Base-by-base conservation (phyloP, 2,888 invertebrate species). In the Argyresthia albistria region DNA sequence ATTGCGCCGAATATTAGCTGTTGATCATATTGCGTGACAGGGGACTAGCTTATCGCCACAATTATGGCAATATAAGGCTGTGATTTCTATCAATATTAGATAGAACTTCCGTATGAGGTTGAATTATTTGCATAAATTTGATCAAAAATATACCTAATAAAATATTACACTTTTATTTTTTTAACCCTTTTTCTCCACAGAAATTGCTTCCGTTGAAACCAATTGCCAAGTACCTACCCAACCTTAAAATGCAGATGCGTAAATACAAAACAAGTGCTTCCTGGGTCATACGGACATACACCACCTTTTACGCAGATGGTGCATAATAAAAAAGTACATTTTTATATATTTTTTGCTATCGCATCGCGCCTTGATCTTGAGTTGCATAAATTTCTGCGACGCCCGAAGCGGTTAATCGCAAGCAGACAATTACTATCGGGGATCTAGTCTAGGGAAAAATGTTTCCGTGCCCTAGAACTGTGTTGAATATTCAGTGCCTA, bases 221-320 rank as follows among this genome's bases (percentile, higher is more conserved):
- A 35, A 45, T 36, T 14, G 45, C 43, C 11, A 43, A 25, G 12
- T 12, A 15, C 43, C 7, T 11, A 43, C 45, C 8, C 35, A 63
- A 60, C 58, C 61, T 58, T 58, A 55, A 58, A 64, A 61, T 63
- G 69, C 70, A 73, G 67, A 72, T 73, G 73, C 57, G 54, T 56
- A 59, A 61, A 57, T 60, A 59, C 64, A 58, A 61, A 60, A 59
- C 65, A 59, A 59, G 60, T 60, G 69, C 76, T 80, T 80, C 80
- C 80, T 73, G 76, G 66, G 61, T 66, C 57, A 52, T 62, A 61
- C 61, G 59, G 59, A 66, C 67, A 67, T 73, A 73, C 67, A 60
- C 69, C 80, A 80, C 79, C 80, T 79, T 80, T 72, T 68, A 68
- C 63, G 76, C 79, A 80, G 76, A 77, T 79, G 79, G 70, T 48